Evolutionary conservation across 2,797 vertebrate genomes (phyloP), one percentile per base, ranked within the genome.

Genomic region (Lacerta viridis): DNA sequence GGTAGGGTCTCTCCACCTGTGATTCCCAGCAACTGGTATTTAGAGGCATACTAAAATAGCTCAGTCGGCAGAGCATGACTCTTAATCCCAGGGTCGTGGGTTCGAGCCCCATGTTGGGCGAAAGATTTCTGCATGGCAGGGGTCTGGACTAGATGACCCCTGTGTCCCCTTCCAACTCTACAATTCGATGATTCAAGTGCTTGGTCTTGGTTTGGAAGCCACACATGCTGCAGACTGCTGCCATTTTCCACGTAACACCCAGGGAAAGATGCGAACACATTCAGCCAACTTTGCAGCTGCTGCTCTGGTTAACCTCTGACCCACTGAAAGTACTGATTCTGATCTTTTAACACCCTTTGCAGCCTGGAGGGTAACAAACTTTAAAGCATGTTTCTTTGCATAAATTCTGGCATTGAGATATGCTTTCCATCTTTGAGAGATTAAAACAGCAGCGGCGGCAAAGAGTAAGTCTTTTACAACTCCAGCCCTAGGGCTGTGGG

Each of bases 151-250:
- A 55, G 50, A 55, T 15, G 13, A 55, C 50, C 50, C 50, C 13
- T 55, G 50, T 15, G 3, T 13, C 50, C 50, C 50, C 50, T 55
- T 55, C 50, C 50, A 55, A 55, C 3, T 55, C 50, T 55, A 15
- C 50, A 55, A 55, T 55, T 55, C 3, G 13, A 55, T 55, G 13
- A 55, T 55, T 55, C 50, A 15, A 75, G 77, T 0, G 0, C 66
- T 74, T 80, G 46, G n/a, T 4, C 0, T 66, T 64, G 1, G 23
- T 68, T 86, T 25, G n/a, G 75, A 79, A 36, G 7, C n/a, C 68
- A 46, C 41, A 27, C 41, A 13, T 86, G 84, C 27, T 23, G 41
- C 75, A 33, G 29, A 46, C n/a, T 29, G 11, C 3, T 64, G 10
- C 80, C 39, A 55, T 36, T 64, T 13, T 4, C 29, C 20, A 23